These are phyloP conservation scores for Platycheirus albimanus DNA, from an alignment of 2,888 invertebrate species.

Conservation along the genomic window DNA sequence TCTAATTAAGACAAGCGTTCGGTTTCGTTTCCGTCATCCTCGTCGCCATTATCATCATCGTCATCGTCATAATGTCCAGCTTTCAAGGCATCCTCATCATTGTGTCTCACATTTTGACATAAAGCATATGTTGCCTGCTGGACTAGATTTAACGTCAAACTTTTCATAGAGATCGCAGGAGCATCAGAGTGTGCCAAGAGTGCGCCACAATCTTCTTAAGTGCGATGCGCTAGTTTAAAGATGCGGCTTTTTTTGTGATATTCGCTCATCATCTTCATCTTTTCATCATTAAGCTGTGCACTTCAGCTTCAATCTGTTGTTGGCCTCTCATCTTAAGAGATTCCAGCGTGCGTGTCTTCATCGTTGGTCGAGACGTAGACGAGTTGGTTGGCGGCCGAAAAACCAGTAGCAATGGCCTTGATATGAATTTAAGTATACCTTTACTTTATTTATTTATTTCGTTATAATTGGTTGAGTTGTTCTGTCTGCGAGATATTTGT, in stretches of 20 bases:
- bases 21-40: conserved; percentile 30
- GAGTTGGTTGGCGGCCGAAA: conserved; percentile 12
- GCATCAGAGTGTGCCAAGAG: conserved; percentile 53
- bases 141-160: conserved; percentile 54
- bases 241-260: conserved; percentile 40
- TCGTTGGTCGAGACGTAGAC: background rate
- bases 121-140: conserved; percentile 41
- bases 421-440: conserved; percentile 52
- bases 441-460: background rate
- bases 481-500: conserved; percentile 34
- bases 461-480: conserved; percentile 34
- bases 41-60: no score
- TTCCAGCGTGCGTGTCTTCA: background rate
- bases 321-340: conserved; percentile 44
- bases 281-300: conserved; percentile 50
- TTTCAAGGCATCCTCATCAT: conserved; percentile 39
- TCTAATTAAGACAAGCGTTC: conserved; percentile 69
- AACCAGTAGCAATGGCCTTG: conserved; percentile 71
- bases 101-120: conserved; percentile 50
- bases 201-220: background rate
- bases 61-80: conserved; percentile 25
- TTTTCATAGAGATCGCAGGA: conserved; percentile 37
- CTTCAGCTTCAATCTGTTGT: conserved; percentile 59
- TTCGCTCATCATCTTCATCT: conserved; percentile 44
- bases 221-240: conserved; percentile 16